Evolutionary conservation across 2,797 vertebrate species (phyloP), one percentile per base, ranked within the genome.

Genomic region (Sylvia borin): DNA sequence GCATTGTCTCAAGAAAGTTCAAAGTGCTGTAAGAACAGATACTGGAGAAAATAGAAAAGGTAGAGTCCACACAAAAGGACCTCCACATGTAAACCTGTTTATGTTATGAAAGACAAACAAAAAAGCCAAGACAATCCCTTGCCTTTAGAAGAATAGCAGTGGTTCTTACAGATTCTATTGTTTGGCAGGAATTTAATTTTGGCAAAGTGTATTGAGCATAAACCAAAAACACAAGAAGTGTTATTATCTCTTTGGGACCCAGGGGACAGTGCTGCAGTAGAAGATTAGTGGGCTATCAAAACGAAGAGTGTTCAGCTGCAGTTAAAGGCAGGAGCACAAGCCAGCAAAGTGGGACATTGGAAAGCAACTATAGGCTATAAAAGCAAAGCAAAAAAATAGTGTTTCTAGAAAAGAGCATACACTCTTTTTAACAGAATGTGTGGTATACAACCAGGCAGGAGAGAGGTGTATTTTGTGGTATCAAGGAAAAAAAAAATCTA

Each of bases 151-250:
- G 34, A 92, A 71, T 22, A 43, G 7, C 11, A 7, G 13, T 13
- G 22, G 21, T 78, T 95, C 51, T 82, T 80, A 80, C 24, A 72
- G 74, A 67, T 58, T 54, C 65, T 18, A 7, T 42, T 45, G 53
- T 40, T 96, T 89, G 76, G 84, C 47, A 87, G 78, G 65, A 77
- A 29, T 85, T 85, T 65, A 57, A 77, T 71, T 95, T 76, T 92
- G 81, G 78, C 81, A 53, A 64, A 88, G 14, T 13, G 4, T 71
- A 26, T n/a, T 72, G 22, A 42, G 22, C 12, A 48, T 55, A 83
- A 91, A 85, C 34, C 45, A 91, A 92, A 82, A 57, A 1, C 18
- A 27, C 0, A 1, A 45, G 55, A 70, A 88, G 13, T 53, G 32
- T 40, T 71, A 5, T 48, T 86, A 64, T 86, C 54, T 93, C 57